These are phyloP conservation scores for Proisotoma minuta DNA, from an alignment of 2,888 invertebrate genomes.

Conservation along the genomic window DNA sequence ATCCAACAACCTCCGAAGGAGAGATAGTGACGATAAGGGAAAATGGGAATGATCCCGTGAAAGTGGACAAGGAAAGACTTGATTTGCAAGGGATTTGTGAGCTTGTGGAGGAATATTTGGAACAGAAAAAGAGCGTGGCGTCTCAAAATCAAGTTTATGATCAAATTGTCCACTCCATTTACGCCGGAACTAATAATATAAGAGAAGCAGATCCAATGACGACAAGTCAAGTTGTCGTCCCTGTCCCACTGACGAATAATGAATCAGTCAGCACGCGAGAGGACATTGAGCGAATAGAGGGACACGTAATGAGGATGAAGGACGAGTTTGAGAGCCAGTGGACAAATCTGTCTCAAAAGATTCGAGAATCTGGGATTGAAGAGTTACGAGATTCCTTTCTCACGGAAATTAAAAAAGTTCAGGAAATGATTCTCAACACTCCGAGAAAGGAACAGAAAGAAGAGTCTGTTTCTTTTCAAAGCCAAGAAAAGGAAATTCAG, in stretches of 20 bases:
- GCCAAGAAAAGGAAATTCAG: background rate
- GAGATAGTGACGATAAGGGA: no score
- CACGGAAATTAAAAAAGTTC: constrained; percentile 14
- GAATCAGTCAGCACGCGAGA: background rate
- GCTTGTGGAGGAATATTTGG: constrained; percentile 19
- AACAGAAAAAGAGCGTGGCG: constrained; percentile 19
- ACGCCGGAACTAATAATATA: background rate
- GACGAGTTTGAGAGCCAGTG: constrained; percentile 28
- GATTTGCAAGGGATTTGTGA: constrained; percentile 1
- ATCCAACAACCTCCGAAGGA: background rate
- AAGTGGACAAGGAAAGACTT: background rate
- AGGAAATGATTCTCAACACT: constrained; percentile 16
- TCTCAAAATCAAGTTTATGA: constrained; percentile 1
- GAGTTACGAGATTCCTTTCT: background rate
- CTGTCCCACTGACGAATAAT: background rate
- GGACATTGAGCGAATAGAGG: constrained; percentile 12
- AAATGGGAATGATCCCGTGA: background rate
- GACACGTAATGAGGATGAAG: constrained; percentile 22
- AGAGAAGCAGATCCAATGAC: background rate
- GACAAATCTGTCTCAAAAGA: constrained; percentile 30
- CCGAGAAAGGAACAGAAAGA: background rate
- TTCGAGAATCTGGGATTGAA: constrained; percentile 22
- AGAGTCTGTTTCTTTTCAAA: background rate
- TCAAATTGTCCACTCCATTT: background rate
- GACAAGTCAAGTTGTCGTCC: background rate